phyloP scores from a whole-genome alignment of 1,140 invertebrate species.

The Amphibalanus amphitrite region DNA sequence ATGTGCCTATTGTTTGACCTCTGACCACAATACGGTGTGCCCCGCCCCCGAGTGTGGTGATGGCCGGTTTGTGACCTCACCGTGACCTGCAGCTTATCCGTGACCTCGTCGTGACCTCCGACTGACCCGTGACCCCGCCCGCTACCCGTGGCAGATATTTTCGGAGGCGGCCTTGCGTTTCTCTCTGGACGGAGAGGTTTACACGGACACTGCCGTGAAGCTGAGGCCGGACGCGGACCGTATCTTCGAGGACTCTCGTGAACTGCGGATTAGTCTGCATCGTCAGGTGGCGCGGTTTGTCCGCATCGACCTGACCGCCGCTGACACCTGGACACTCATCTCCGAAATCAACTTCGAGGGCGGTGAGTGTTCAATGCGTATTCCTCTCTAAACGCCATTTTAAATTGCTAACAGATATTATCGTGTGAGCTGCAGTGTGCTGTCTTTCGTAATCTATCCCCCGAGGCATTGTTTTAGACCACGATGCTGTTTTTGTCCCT shows the following conservation, averaged over 20 bases:
- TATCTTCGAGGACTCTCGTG: conserved; percentile 58
- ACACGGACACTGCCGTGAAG: conserved; percentile 34
- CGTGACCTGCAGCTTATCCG: too few relatives aligned
- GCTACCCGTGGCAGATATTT: conserved; percentile 33
- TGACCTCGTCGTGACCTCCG: too few relatives aligned
- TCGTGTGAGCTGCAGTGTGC: too few relatives aligned
- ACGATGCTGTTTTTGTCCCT: too few relatives aligned
- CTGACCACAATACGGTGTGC: too few relatives aligned
- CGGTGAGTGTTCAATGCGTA: conserved; percentile 17
- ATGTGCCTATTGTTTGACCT: too few relatives aligned
- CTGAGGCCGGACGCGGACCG: conserved; percentile 53
- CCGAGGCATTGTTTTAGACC: too few relatives aligned
- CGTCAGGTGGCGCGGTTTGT: conserved; percentile 54
- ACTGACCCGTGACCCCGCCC: not conserved
- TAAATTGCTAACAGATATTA: too few relatives aligned
- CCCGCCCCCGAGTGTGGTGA: too few relatives aligned
- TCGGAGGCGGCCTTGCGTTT: conserved; percentile 49
- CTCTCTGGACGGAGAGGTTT: conserved; percentile 46
- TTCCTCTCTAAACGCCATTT: too few relatives aligned
- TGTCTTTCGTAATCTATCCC: too few relatives aligned
- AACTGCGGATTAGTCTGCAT: conserved; percentile 63
- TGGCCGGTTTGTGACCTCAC: too few relatives aligned
- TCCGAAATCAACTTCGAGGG: conserved; percentile 64
- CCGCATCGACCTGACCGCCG: conserved; percentile 65
- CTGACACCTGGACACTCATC: conserved; percentile 66